Percentiles rank a stretch among this genome's conserved stretches.
Conservation (phyloP, 2,888 invertebrate genomes). For the Epistrophe grossulariae region DNA sequence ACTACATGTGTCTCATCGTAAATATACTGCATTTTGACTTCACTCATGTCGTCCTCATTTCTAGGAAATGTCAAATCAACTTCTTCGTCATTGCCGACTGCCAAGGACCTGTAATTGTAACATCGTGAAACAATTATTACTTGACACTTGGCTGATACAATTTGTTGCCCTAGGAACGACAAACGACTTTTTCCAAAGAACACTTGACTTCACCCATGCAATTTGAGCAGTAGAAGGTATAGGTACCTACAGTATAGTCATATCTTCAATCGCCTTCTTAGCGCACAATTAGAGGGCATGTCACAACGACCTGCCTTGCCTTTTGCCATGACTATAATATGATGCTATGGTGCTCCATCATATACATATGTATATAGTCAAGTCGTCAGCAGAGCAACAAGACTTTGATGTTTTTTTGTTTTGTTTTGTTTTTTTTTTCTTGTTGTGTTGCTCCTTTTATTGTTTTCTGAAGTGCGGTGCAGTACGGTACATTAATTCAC, state of each 20-base stretch:
- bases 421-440: too few relatives aligned
- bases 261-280: constrained; percentile 72
- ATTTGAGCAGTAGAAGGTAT: constrained; percentile 45
- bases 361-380: neutral
- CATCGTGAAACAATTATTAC: constrained; percentile 73
- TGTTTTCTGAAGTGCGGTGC: constrained; percentile 65
- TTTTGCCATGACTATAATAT: neutral
- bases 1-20: neutral
- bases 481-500: constrained; percentile 74
- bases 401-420: constrained; percentile 65
- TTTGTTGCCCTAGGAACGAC: constrained; percentile 50
- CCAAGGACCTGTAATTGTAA: constrained; percentile 72
- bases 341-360: neutral
- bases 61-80: constrained; percentile 58
- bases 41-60: constrained; percentile 38
- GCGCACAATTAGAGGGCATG: constrained; percentile 70
- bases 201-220: constrained; percentile 72
- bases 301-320: constrained; percentile 66
- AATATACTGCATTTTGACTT: neutral
- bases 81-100: constrained; percentile 38
- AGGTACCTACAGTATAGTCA: too few relatives aligned
- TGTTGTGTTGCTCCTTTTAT: constrained; percentile 15
- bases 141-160: constrained; percentile 74
- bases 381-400: constrained; percentile 40
- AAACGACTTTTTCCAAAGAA: constrained; percentile 39